phyloP scores from a whole-genome alignment of 2,113 vertebrate genomes.

The Shinisaurus crocodilurus region DNA sequence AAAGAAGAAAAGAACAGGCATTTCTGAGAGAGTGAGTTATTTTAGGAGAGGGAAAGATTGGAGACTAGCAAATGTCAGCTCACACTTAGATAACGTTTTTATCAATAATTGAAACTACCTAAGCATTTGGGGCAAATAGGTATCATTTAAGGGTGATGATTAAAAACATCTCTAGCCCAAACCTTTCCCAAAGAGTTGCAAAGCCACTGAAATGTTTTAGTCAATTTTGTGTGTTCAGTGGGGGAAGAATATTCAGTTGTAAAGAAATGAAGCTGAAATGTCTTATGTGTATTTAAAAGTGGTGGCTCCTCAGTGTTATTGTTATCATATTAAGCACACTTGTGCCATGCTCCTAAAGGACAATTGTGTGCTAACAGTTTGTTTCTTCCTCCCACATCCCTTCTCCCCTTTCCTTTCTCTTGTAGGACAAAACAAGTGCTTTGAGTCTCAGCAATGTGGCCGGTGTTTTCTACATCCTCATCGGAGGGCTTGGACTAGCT shows the following conservation, averaged over 20 bases:
- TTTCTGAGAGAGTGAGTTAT: conserved; percentile 73
- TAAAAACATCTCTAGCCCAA: conserved; percentile 54
- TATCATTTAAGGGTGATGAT: conserved; percentile 42
- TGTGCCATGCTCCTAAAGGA: conserved; percentile 23
- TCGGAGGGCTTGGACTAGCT: conserved; percentile 96
- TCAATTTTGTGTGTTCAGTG: conserved; percentile 45
- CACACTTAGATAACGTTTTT: conserved; percentile 10
- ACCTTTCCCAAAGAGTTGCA: conserved; percentile 57
- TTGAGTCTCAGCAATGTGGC: conserved; percentile 99
- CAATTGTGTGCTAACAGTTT: conserved; percentile 67
- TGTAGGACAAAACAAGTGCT: conserved; percentile 97
- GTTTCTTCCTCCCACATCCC: conserved; percentile 62
- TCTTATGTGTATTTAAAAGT: conserved; percentile 56
- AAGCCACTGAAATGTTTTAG: conserved; percentile 54
- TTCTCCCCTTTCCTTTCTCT: conserved; percentile 63
- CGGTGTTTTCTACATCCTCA: conserved; percentile 99
- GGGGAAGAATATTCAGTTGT: conserved; percentile 40
- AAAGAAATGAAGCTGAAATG: conserved; percentile 50
- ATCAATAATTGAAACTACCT: conserved; percentile 66
- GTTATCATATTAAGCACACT: conserved; percentile 55
- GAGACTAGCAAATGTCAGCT: conserved; percentile 64
- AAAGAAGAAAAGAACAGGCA: conserved; percentile 64
- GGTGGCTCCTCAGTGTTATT: conserved; percentile 60
- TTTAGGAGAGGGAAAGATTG: conserved; percentile 54
- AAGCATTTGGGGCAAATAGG: conserved; percentile 45